Evolutionary conservation across 37 sponge, comb jelly and placozoan genomes (phyloP).

Genomic region (Hormiphora californensis): DNA sequence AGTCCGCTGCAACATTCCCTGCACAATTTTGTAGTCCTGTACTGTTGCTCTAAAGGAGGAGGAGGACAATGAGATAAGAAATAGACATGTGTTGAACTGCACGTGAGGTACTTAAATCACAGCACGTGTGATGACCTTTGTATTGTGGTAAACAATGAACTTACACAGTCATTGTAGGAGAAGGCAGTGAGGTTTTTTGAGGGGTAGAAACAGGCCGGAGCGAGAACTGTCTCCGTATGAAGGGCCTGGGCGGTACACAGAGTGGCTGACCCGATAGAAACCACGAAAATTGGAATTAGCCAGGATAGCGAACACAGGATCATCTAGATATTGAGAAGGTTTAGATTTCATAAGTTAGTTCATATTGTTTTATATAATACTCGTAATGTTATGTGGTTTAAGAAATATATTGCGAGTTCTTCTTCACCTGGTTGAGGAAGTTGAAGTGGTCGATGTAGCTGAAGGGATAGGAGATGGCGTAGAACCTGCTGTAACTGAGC

Average conservation of each 20-base stretch:
- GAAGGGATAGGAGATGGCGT: constrained; percentile 43
- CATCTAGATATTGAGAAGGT: too few species aligned
- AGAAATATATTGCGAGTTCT: neutral
- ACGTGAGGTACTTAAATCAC: too few species aligned
- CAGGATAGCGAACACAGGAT: constrained; percentile 1
- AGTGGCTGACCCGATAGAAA: neutral
- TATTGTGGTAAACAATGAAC: too few species aligned
- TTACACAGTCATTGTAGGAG: too few species aligned
- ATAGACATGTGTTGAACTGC: too few species aligned
- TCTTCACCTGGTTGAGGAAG: constrained; percentile 11
- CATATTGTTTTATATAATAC: too few species aligned
- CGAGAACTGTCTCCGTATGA: neutral
- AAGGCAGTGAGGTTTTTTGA: neutral
- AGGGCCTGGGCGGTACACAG: constrained; percentile 31
- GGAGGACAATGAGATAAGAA: too few species aligned
- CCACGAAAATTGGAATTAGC: constrained; percentile 12
- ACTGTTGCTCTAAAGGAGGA: too few species aligned
- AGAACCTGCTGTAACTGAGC: constrained; percentile 50
- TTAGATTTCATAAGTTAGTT: too few species aligned
- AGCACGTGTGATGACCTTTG: too few species aligned
- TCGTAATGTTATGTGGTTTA: neutral
- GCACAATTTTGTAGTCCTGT: too few species aligned
- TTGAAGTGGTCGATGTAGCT: constrained; percentile 39
- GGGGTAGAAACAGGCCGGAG: constrained; percentile 5
- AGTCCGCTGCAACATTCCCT: neutral